Conservation (phyloP, 2,888 invertebrate species). For the Rhagophthalmus giganteus region DNA sequence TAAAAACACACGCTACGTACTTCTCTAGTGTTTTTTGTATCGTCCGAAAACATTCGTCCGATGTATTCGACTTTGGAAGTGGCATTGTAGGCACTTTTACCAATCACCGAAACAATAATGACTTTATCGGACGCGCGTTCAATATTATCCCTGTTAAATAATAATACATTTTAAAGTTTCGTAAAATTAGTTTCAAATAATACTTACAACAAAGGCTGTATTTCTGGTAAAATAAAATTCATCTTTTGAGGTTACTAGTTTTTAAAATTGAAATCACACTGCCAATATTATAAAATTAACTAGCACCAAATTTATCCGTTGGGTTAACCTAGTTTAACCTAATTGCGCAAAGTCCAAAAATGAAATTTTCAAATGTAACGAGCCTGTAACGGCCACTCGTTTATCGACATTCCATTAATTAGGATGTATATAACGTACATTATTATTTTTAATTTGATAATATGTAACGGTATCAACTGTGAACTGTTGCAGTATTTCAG, state of each 20-base stretch:
- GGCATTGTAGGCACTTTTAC: constrained; percentile 68
- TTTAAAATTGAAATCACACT: neutral
- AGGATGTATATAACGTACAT: too few relatives aligned
- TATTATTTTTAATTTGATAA: constrained; percentile 4
- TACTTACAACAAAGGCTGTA: neutral
- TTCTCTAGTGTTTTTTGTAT: constrained; percentile 49
- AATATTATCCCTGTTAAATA: constrained; percentile 41
- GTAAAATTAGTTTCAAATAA: neutral
- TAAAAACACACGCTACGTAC: too few relatives aligned
- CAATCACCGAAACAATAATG: constrained; percentile 72
- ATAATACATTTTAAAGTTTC: neutral
- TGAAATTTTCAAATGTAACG: constrained; percentile 4
- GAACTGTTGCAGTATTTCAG: constrained; percentile 17
- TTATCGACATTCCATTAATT: too few relatives aligned
- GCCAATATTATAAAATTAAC: too few relatives aligned
- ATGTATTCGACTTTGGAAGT: constrained; percentile 68
- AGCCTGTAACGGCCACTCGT: neutral
- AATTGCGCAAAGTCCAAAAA: constrained; percentile 15
- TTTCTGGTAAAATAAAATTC: too few relatives aligned
- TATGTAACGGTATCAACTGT: constrained; percentile 13
- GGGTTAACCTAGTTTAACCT: too few relatives aligned
- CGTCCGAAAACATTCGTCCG: constrained; percentile 56
- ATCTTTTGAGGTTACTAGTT: too few relatives aligned
- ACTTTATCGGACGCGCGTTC: constrained; percentile 58
- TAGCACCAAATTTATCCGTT: too few relatives aligned